Evolutionary conservation across 2,113 vertebrate species (phyloP).

Genomic region (Ochotona princeps): DNA sequence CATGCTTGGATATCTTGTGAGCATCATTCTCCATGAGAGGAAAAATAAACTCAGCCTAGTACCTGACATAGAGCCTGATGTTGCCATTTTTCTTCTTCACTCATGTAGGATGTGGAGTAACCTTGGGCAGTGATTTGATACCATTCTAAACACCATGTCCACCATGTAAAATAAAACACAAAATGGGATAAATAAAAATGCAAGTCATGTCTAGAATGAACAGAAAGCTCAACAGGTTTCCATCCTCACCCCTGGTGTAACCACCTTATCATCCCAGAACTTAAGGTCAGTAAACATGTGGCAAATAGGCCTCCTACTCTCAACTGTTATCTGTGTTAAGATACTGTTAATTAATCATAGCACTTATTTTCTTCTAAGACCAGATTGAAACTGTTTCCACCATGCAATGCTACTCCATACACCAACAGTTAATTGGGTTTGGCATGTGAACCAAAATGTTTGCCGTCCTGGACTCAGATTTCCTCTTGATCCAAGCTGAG

Average conservation of each 20-base stretch:
- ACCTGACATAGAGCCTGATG: background rate
- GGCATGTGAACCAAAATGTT: conserved; percentile 36
- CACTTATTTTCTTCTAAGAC: conserved; percentile 30
- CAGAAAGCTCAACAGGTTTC: background rate
- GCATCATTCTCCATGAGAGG: background rate
- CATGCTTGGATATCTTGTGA: background rate
- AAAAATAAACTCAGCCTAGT: background rate
- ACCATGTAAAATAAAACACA: background rate
- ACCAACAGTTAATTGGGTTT: conserved; percentile 20
- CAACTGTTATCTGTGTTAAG: background rate
- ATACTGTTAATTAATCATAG: conserved; percentile 32
- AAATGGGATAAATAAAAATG: background rate
- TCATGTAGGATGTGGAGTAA: background rate
- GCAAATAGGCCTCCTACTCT: background rate
- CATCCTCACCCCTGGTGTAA: background rate
- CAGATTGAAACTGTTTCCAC: conserved; percentile 6
- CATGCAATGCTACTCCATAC: background rate
- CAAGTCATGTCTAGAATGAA: background rate
- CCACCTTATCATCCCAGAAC: background rate
- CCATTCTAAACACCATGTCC: background rate
- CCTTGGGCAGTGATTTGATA: background rate
- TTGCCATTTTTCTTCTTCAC: background rate
- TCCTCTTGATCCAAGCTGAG: conserved; percentile 38
- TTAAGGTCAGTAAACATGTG: background rate
- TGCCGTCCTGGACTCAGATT: conserved; percentile 47